Conservation (phyloP, 1,140 invertebrate genomes). For the Antheraea mylitta region DNA sequence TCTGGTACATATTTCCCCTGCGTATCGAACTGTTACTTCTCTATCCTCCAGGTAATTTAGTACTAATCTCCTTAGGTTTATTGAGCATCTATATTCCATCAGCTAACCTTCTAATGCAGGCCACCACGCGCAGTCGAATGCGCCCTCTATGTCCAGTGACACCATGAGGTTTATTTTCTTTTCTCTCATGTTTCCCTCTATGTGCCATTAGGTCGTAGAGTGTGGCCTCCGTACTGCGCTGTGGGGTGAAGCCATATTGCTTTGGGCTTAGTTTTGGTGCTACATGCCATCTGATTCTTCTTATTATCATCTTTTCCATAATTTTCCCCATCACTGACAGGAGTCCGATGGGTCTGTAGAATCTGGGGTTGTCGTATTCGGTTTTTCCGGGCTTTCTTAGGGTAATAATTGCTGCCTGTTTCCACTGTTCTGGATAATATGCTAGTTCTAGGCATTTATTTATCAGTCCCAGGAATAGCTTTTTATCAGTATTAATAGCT, state of each 20-base stretch:
- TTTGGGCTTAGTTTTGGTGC: not conserved
- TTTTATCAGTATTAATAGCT: too few relatives aligned
- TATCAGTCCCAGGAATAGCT: not conserved
- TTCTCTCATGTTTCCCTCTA: too few relatives aligned
- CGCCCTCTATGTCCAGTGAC: too few relatives aligned
- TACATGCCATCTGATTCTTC: not conserved
- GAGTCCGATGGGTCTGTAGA: not conserved
- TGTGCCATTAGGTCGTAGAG: too few relatives aligned
- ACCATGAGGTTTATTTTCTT: too few relatives aligned
- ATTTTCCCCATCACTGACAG: not conserved
- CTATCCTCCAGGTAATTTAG: too few relatives aligned
- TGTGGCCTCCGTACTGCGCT: too few relatives aligned
- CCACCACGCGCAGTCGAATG: too few relatives aligned
- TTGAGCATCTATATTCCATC: not conserved
- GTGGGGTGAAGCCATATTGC: too few relatives aligned
- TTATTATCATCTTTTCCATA: not conserved
- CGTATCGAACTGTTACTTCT: too few relatives aligned
- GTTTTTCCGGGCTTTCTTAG: not conserved
- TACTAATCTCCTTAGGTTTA: not conserved
- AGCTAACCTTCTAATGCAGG: too few relatives aligned
- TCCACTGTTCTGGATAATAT: not conserved
- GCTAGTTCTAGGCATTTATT: not conserved
- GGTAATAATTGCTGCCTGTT: not conserved
- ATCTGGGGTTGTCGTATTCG: not conserved
- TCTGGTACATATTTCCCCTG: too few relatives aligned